Conservation (phyloP, 2,113 vertebrate species). For the Halichoerus grypus region DNA sequence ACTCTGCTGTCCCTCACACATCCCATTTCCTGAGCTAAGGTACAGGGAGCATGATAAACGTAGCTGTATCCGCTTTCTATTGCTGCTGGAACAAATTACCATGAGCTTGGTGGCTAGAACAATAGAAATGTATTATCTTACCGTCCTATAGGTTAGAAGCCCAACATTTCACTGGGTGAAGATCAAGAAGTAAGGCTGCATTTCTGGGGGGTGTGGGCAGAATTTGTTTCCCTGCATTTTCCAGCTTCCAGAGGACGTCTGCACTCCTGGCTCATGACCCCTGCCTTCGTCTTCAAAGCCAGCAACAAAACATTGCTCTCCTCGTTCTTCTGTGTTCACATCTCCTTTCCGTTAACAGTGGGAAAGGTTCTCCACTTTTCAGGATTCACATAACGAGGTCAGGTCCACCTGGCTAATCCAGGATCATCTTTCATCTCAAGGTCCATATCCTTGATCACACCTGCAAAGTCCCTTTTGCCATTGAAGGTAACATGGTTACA, state of each 20-base stretch:
- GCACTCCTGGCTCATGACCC: rapidly evolving
- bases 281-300: too few relatives aligned
- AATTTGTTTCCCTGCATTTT: background rate
- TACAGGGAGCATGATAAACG: too few relatives aligned
- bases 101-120: background rate
- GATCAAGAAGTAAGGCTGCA: background rate
- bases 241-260: rapidly evolving
- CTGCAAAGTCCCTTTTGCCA: background rate
- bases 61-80: rapidly evolving
- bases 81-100: background rate
- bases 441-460: rapidly evolving
- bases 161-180: background rate
- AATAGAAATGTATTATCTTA: background rate
- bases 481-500: rapidly evolving
- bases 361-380: background rate
- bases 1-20: rapidly evolving
- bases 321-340: rapidly evolving
- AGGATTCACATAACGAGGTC: rapidly evolving
- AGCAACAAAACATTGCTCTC: rapidly evolving
- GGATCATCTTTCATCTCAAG: background rate
- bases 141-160: background rate
- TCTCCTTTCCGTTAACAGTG: background rate
- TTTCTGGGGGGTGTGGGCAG: background rate
- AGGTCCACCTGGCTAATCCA: too few relatives aligned
- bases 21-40: background rate